phyloP scores from a whole-genome alignment of 2,113 vertebrate species.

The Pogonocichla stellata region DNA sequence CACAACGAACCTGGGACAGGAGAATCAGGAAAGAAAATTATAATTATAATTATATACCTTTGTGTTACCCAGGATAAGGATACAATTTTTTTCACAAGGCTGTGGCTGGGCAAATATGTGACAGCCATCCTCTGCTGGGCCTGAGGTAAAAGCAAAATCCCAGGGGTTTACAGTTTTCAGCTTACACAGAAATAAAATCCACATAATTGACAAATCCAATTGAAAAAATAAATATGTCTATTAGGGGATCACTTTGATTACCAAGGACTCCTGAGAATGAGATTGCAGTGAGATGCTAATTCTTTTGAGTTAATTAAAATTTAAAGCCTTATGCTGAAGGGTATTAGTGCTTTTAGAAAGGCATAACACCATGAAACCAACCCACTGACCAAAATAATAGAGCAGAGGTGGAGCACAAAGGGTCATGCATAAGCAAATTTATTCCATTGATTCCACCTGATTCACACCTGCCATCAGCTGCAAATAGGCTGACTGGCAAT shows the following conservation, averaged over 20 bases:
- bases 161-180: neutral
- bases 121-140: neutral
- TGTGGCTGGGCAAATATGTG: neutral
- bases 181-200: neutral
- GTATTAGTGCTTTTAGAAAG: conserved; percentile 58
- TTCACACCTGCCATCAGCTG: conserved; percentile 69
- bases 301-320: conserved; percentile 35
- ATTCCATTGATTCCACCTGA: conserved; percentile 36
- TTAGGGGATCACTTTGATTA: conserved; percentile 40
- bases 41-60: neutral
- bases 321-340: conserved; percentile 56
- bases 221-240: conserved; percentile 29
- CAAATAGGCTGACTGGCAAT: conserved; percentile 43
- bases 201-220: neutral
- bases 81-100: neutral
- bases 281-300: neutral
- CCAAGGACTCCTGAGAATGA: conserved; percentile 1
- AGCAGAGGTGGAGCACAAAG: conserved; percentile 43
- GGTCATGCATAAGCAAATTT: conserved; percentile 41
- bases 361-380: conserved; percentile 21
- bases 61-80: neutral
- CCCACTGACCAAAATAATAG: conserved; percentile 50
- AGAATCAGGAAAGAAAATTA: neutral
- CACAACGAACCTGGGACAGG: conserved; percentile 78
- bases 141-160: neutral